Evolutionary conservation across 2,113 vertebrate genomes (phyloP).

Genomic region (Lepus europaeus): DNA sequence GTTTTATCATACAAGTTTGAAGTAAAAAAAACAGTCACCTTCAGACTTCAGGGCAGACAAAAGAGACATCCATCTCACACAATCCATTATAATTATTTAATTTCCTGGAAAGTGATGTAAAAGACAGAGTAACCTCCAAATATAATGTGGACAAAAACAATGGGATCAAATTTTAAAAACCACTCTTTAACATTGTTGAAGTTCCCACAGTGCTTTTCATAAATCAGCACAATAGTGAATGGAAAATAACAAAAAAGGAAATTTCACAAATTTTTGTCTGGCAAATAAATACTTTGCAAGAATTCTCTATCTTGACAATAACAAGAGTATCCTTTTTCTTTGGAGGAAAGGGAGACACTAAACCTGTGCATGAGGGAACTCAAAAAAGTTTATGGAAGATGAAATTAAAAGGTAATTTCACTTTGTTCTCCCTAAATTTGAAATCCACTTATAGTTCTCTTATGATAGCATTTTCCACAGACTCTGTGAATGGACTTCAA

Average conservation of each 20-base stretch:
- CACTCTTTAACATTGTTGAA: neutral
- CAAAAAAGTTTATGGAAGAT: no score
- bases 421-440: no score
- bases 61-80: neutral
- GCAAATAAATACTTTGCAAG: constrained; percentile 13
- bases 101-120: constrained; percentile 43
- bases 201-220: neutral
- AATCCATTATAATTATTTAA: constrained; percentile 25
- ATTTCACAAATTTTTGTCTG: neutral
- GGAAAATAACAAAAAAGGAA: constrained; percentile 7
- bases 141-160: neutral
- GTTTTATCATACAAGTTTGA: constrained; percentile 42
- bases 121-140: constrained; percentile 30
- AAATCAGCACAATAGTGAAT: neutral
- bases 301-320: constrained; percentile 16
- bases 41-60: constrained; percentile 17
- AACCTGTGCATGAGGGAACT: no score
- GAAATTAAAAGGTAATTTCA: no score
- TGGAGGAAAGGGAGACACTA: neutral
- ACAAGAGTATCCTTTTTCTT: neutral
- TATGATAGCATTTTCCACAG: no score
- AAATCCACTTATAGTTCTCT: no score
- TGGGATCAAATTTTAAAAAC: neutral
- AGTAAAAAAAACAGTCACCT: neutral
- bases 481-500: no score